phyloP scores from a whole-genome alignment of 2,113 vertebrate genomes.

The Chaetodon auriga region DNA sequence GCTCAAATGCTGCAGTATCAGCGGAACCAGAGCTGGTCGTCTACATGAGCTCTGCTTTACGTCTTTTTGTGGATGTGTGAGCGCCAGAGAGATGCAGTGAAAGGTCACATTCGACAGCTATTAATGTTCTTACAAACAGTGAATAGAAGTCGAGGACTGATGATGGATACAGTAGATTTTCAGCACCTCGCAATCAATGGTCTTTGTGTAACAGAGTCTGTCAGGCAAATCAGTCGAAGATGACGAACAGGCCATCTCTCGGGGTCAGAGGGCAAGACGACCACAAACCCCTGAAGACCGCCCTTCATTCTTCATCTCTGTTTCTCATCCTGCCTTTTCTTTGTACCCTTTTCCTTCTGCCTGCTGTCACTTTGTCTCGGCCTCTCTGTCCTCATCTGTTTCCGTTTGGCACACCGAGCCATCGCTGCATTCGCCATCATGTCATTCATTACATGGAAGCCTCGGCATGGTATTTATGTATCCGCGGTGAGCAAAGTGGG shows the following conservation, averaged over 20 bases:
- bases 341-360: background rate
- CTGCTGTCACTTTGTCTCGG: background rate
- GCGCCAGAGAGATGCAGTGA: background rate
- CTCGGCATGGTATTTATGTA: background rate
- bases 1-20: no score
- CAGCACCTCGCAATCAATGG: background rate
- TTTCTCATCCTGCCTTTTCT: background rate
- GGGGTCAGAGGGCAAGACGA: background rate
- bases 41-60: background rate
- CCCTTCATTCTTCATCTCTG: background rate
- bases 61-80: background rate
- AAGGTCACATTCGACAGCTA: background rate
- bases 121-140: background rate
- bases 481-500: background rate
- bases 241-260: background rate
- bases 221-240: background rate
- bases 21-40: background rate
- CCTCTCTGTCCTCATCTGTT: background rate
- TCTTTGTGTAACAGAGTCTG: no score
- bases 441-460: background rate
- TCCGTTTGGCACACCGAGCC: background rate
- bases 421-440: background rate
- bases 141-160: background rate
- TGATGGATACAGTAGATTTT: background rate
- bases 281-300: background rate